Conservation (phyloP, 2,888 invertebrate species). For the Cheilosia urbana region DNA sequence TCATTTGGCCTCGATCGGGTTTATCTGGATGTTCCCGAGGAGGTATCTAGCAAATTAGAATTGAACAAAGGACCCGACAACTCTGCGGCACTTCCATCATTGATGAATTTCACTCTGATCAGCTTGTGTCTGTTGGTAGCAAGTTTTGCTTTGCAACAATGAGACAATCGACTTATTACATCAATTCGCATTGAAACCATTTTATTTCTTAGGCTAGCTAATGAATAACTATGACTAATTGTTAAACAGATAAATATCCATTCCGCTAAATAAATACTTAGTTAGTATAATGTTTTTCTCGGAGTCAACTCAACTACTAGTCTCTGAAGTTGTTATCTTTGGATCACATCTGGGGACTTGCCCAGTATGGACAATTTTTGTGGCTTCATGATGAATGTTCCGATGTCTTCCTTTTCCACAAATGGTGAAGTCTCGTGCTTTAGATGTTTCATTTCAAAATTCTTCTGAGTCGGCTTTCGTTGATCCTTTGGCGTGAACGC, state of each 20-base stretch:
- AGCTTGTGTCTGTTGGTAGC: constrained; percentile 79
- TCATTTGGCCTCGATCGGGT: constrained; percentile 88
- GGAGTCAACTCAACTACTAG: constrained; percentile 12
- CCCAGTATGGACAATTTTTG: constrained; percentile 53
- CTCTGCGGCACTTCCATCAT: constrained; percentile 74
- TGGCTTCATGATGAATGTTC: constrained; percentile 46
- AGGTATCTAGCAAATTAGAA: constrained; percentile 85
- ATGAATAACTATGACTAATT: constrained; percentile 13
- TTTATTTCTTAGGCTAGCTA: constrained; percentile 43
- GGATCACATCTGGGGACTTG: constrained; percentile 12
- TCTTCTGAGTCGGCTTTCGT: constrained; percentile 35
- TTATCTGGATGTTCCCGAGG: constrained; percentile 91
- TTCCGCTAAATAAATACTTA: constrained; percentile 42
- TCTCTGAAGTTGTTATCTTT: constrained; percentile 50
- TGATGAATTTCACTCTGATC: constrained; percentile 78
- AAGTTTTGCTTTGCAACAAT: constrained; percentile 77
- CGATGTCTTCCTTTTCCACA: constrained; percentile 39
- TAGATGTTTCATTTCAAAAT: constrained; percentile 29
- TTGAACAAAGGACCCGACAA: constrained; percentile 67
- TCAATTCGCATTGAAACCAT: background rate
- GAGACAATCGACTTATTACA: constrained; percentile 2
- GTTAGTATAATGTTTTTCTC: constrained; percentile 19
- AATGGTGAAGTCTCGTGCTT: constrained; percentile 47
- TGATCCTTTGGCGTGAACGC: constrained; percentile 57
- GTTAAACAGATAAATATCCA: constrained; percentile 39